Base-by-base conservation (phyloP, 2,888 invertebrate genomes). In the Trissoscelio sp. region DNA sequence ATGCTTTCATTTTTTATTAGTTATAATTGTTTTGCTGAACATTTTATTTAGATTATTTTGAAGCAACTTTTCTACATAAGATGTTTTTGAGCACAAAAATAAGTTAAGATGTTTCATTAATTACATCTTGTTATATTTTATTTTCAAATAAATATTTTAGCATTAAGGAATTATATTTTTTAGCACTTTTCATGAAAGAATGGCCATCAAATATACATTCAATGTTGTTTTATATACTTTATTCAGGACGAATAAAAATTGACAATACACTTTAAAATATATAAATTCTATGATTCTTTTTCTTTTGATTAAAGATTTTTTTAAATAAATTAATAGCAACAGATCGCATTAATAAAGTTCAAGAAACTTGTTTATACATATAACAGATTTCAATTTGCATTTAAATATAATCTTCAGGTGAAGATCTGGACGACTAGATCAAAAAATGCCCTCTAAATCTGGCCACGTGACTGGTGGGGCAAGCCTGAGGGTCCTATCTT, bases 391-490 rank as follows among this genome's bases (percentile, higher is more conserved):
- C 9, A 58, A 74, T 48, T 69, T 69, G 31, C n/a, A 55, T 69
- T 44, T 55, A 69, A 74, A 55, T 46, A 42, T 57, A 67, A 66
- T 77, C 51, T 80, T 70, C 62, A 24, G 6, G 9, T 44, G 34
- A 72, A 70, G 46, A 51, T 80, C 66, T 69, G 70, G 66, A 83
- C 83, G 88, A 89, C 89, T 89, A 89, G 88, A 89, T 88, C 89
- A 91, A 88, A 91, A 89, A 88, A 90, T 88, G 78, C 89, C 91
- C 77, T 91, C 91, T 74, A 91, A 86, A 84, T 91, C 90, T 57
- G 91, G 89, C 83, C 90, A 83, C 60, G 87, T 84, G 55, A 89
- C 88, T 73, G 90, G 89, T 44, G 91, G 91, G 34, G 90, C 91
- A 62, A 91, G 87, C 84, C 87, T 89, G 57, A 91, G 81, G 3